Base-by-base conservation (phyloP, 2,797 vertebrate species). In the Salmo trutta region DNA sequence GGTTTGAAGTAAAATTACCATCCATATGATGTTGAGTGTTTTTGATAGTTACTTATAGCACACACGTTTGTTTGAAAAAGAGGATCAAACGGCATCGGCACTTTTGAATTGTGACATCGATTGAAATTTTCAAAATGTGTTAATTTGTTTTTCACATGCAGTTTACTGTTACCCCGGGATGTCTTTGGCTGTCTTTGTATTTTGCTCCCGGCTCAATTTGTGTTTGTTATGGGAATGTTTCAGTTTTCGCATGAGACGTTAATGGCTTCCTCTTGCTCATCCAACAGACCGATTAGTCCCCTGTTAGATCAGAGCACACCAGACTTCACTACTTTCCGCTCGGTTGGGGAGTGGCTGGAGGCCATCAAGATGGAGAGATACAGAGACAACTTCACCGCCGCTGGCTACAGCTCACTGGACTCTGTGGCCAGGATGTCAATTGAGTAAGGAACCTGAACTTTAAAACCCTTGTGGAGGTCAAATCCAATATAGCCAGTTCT, bases 291-390 rank as follows among this genome's bases (percentile, higher is more conserved):
- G 90, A 96, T 98, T 92, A 99, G 97, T 89, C 98, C 97, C 84
- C 96, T 99, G 93, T 93, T 99, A 93, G 97, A 98, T 95, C 97
- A 99, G 94, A 99, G 95, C 92, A 96, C 97, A 85, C 96, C 96
- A 78, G 97, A 99, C 91, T 98, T 99, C 93, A 96, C 96, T 82
- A 91, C 97, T 86, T 98, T 99, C 92, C 95, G 97, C 93, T 96
- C 97, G 67, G 96, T 99, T 91, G 96, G 95, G 88, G 98, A 99
- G 93, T 99, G 98, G 98, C 93, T 99, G 90, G 96, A 98, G 94
- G 97, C 98, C 94, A 99, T 99, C 95, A 99, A 99, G 94, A 99
- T 99, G 98, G 98, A 99, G 91, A 94, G 96, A 91, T 99, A 99
- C 91, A 94, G 96, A 89, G 97, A 99, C 93, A 99, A 98, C 95